Base-by-base conservation (phyloP, 2,113 vertebrate genomes). In the Pyxicephalus adspersus region DNA sequence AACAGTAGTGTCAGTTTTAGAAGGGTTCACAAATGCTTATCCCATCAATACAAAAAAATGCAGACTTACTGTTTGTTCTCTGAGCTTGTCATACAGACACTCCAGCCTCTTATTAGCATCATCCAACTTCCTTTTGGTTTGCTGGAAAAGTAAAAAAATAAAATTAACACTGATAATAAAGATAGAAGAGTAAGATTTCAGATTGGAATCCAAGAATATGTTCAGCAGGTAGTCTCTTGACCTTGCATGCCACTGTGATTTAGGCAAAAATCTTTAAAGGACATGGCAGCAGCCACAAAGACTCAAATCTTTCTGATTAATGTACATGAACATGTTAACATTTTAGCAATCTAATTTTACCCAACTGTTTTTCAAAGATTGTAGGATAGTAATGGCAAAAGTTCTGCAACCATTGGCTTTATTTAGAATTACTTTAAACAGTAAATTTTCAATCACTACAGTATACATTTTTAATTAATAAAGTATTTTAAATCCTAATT, bases 71-170 rank as follows among this genome's bases (percentile, higher is more conserved):
- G 94, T 94, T 87, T 98, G 94, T 81, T 98, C 97, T 87, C 98
- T 89, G 77, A 99, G 95, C 90, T 97, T 98, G 89, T 99, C 97
- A 50, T 99, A 99, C 0, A 99, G 94, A 76, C 91, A 92, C 83
- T 98, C 98, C 86, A 99, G 87, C 50, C 97, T 96, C 83, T 98
- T 99, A 89, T 94, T 96, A 28, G 97, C 97, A 66, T 98, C 97
- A 45, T 99, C 98, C n/a, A 99, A 89, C 85, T 99, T 99, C 88
- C 98, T 95, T 90, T 94, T 98, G 25, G 97, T 98, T 97, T 99
- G 98, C 98, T 99, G 87, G 54, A 83, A 86, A 51, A 86, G 38
- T 87, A 58, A 61, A 82, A 58, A 84, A 83, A 81, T 78, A 23
- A 64, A 3, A 31, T 34, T 19, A 60, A 13, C 4, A 20, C 5